Evolutionary conservation across 2,797 vertebrate genomes (phyloP).

Genomic region (Nyctalus aviator): DNA sequence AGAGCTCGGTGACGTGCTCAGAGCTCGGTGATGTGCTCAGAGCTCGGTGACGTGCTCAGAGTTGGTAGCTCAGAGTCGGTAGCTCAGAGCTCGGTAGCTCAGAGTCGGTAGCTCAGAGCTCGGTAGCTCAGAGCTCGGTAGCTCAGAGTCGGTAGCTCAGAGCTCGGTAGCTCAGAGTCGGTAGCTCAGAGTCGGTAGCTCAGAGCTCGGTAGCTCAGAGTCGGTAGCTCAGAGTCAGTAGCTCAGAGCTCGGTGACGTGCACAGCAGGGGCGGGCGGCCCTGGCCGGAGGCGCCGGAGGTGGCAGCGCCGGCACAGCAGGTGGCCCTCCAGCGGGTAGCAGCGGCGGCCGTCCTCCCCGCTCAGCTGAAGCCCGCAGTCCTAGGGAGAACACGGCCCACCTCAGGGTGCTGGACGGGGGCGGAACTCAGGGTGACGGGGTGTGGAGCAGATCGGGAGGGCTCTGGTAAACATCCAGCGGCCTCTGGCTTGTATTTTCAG

Average conservation of each 20-base stretch:
- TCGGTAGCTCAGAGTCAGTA: too few species aligned
- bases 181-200: too few species aligned
- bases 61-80: too few species aligned
- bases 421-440: accelerated
- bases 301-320: constrained; percentile 98
- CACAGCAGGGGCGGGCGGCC: constrained; percentile 92
- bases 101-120: constrained; percentile 92
- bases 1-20: constrained; percentile 97
- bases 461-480: not conserved
- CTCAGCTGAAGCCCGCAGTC: constrained; percentile 98
- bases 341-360: constrained; percentile 96
- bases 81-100: constrained; percentile 94
- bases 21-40: constrained; percentile 90
- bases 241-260: constrained; percentile 96
- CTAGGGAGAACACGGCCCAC: constrained; percentile 83
- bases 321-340: constrained; percentile 96
- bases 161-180: too few species aligned
- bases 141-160: too few species aligned
- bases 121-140: too few species aligned
- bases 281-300: constrained; percentile 92
- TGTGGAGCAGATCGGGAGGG: not conserved
- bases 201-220: constrained; percentile 98
- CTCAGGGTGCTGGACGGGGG: not conserved
- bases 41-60: constrained; percentile 96
- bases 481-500: not conserved